phyloP scores from a whole-genome alignment of 37 sponge, comb jelly and placozoan species.

The Spongilla lacustris region DNA sequence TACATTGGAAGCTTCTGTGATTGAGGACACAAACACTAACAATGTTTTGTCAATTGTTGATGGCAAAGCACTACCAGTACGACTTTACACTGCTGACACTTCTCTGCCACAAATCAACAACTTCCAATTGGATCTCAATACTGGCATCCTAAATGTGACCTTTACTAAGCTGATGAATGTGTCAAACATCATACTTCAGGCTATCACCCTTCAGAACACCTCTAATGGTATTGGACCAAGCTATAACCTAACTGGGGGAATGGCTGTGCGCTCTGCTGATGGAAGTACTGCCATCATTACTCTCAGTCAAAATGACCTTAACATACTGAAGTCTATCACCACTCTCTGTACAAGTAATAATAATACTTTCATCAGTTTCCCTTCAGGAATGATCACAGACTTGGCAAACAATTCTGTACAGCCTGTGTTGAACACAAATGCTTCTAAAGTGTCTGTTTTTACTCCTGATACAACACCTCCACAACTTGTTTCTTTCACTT shows the following conservation, averaged over 20 bases:
- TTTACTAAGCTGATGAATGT: slow-evolving; percentile 86
- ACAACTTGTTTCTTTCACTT: slow-evolving; percentile 20
- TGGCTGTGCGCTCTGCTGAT: slow-evolving; percentile 47
- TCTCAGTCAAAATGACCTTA: slow-evolving; percentile 63
- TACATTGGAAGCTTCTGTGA: slow-evolving; percentile 69
- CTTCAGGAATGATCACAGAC: slow-evolving; percentile 55
- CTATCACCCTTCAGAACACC: slow-evolving; percentile 46
- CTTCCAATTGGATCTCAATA: slow-evolving; percentile 75
- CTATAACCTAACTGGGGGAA: slow-evolving; percentile 40
- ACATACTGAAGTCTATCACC: slow-evolving; percentile 63
- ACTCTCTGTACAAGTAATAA: slow-evolving; percentile 45
- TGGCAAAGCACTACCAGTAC: slow-evolving; percentile 71
- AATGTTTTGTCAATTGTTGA: slow-evolving; percentile 86
- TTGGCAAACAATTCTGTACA: slow-evolving; percentile 56
- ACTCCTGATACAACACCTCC: slow-evolving; percentile 60
- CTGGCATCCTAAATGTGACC: slow-evolving; percentile 61
- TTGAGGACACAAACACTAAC: slow-evolving; percentile 72
- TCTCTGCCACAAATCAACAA: slow-evolving; percentile 45
- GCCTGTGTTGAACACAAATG: slow-evolving; percentile 6
- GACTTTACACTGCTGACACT: slow-evolving; percentile 45
- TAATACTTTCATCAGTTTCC: slow-evolving; percentile 61
- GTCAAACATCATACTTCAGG: slow-evolving; percentile 31
- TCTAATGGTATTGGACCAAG: neutral
- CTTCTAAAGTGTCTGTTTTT: slow-evolving; percentile 28
- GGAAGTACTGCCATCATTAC: slow-evolving; percentile 52